Evolutionary conservation across 2,888 invertebrate species (phyloP), one percentile per base, ranked within the genome.

Genomic region (Drosophila ezoana): DNA sequence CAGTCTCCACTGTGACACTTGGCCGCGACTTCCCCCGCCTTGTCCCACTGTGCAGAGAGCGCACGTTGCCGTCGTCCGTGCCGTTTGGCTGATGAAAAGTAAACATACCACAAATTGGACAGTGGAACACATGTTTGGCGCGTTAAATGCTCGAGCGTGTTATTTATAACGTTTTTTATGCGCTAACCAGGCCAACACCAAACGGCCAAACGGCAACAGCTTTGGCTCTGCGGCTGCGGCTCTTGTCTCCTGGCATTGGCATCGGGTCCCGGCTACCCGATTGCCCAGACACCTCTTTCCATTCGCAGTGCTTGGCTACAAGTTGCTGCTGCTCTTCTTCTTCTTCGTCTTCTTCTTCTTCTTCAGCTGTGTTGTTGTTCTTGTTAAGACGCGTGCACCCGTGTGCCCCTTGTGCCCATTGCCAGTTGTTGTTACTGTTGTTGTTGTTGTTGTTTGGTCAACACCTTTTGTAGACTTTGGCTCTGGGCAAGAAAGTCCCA

Each of bases 41-140:
- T 28, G 28, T 28, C 8, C 28, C 28, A 28, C 23, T 23, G 23
- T 23, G 23, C 23, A 8, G 6, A 23, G 23, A 23, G 23, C 23
- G 23, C 23, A 6, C 23, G 38, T 13, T 5, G 23, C 14, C 13
- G 41, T 18, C 37, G 52, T 45, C 43, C 37, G 73, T 47, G 23
- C 23, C 51, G 53, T 57, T 60, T 52, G 67, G 56, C 77, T 87
- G 85, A 82, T 84, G 82, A 82, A 86, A 87, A 81, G 86, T 85
- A 87, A 86, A 87, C 86, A 87, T 81, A 81, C 87, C 86, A 86
- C 86, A 87, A 87, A 88, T 87, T 88, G 88, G 83, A 86, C 88
- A 83, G 82, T 85, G 85, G 85, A 87, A 88, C 89, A 89, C 87
- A 89, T 89, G 89, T 89, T 87, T 83, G 89, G 87, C 86, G 89